Evolutionary conservation across 2,888 invertebrate genomes (phyloP), one percentile per base, ranked within the genome.

Genomic region (Scaptomyza cyrtandrae): DNA sequence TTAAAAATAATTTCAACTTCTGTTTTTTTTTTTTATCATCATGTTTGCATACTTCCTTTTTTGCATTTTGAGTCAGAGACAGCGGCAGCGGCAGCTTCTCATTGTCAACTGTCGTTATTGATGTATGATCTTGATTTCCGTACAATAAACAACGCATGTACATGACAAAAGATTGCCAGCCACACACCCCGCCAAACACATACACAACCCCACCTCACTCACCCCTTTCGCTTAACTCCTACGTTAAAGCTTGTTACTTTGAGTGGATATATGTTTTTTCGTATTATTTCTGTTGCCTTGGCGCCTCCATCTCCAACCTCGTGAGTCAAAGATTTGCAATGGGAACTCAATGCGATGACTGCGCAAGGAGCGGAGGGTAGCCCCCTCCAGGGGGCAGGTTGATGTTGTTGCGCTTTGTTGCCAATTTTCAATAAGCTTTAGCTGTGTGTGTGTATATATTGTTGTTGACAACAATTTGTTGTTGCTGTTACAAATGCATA

Each of bases 51-150:
- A 37, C 11, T 52, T n/a, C 54, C 33, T 58, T 81, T 69, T 81
- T 72, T 84, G 53, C 73, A 59, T 71, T 73, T 65, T 58, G 87
- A 81, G 67, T 66, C 83, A 64, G 61, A 67, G n/a, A 14, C 60
- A 35, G 46, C 64, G 24, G 24, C 60, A 35, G 46, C 64, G 24
- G 45, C 64, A 31, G 54, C 41, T 73, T 56, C 75, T 71, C 77
- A 85, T 85, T 86, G 86, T 87, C 75, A 76, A 68, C 66, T 79
- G 83, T 78, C 83, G 80, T 86, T 86, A 83, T 86, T 89, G 89
- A 89, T 86, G 89, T 73, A 85, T 76, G 86, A 83, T 88, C 88
- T 89, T 77, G 86, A 82, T 84, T 84, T 75, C 80, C 64, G 67
- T 46, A 73, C 59, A 60, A 59, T 62, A 63, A 68, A 70, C 66